Base-by-base conservation (phyloP, 2,113 vertebrate species). In the Trogon melanurus region DNA sequence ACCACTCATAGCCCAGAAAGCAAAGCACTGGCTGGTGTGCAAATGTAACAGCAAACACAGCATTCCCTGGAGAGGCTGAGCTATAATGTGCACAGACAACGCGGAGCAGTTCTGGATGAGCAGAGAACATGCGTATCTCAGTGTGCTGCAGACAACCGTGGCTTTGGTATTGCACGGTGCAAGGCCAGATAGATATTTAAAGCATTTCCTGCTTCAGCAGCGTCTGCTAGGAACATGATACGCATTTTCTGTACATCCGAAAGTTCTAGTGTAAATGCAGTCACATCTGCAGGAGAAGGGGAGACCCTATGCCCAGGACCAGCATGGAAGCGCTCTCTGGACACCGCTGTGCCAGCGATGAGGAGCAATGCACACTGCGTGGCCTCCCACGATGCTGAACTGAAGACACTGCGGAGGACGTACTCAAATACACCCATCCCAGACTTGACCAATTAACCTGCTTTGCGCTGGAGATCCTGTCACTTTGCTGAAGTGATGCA, bases 1-100 rank as follows among this genome's bases (percentile, higher is more conserved):
- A 16, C 88, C 80, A 57, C 92, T 92, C 76, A 64, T 9, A 91
- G 85, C 53, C 26, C 93, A 91, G 89, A 80, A 91, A 97, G 80
- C 80, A 85, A 71, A 87, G 73, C 11, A 3, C 89, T 93, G 89
- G 80, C 79, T 93, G 76, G 45, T 91, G 75, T 67, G 86, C 80
- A 74, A 87, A 67, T 64, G 53, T 53, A 57, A 13, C 73, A 91
- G 94, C 91, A 86, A 89, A 74, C 72, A 74, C 76, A 29, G 86
- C 6, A 0, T 66, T 92, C 91, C 86, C 83, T 5, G 5, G 91
- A 62, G 89, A 89, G 69, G 61, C 92, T 67, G 92, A 83, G 95
- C 94, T 88, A 67, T 62, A 57, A 66, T 27, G 58, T 47, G 74
- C 75, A 45, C 58, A 92, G 67, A 50, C 75, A 84, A 50, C 9